Conservation (phyloP, 2,888 invertebrate species). For the Athetis lepigone region DNA sequence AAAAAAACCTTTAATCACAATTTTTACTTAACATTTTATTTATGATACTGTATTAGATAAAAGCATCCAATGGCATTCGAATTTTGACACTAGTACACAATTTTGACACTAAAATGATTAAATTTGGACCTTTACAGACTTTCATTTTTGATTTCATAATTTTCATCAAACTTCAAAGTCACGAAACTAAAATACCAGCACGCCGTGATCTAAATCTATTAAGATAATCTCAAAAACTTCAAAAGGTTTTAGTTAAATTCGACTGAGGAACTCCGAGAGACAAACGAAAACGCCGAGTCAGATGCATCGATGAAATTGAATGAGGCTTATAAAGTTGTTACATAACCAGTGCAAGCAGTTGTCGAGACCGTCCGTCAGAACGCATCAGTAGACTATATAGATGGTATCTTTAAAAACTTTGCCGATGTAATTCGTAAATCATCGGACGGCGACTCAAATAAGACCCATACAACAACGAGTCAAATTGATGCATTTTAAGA, state of each 20-base stretch:
- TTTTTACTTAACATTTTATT: not conserved
- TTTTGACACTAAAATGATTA: too few species aligned
- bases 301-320: constrained; percentile 79
- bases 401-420: constrained; percentile 80
- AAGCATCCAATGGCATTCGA: not conserved
- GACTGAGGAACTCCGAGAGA: constrained; percentile 61
- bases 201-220: constrained; percentile 57
- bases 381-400: constrained; percentile 64
- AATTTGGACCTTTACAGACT: not conserved
- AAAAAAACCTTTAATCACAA: not conserved
- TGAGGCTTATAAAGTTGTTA: constrained; percentile 80
- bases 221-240: constrained; percentile 52
- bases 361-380: constrained; percentile 51
- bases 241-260: constrained; percentile 51
- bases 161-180: constrained; percentile 50
- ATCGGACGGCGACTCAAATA: constrained; percentile 62
- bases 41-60: not conserved
- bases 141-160: constrained; percentile 26
- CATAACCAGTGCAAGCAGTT: constrained; percentile 76
- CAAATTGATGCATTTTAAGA: constrained; percentile 70
- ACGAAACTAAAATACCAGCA: constrained; percentile 48
- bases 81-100: too few species aligned
- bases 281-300: constrained; percentile 77
- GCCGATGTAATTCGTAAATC: constrained; percentile 78
- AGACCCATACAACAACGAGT: constrained; percentile 27